Evolutionary conservation across 2,888 invertebrate species (phyloP), one percentile per base, ranked within the genome.

Genomic region (Conomelus anceps): DNA sequence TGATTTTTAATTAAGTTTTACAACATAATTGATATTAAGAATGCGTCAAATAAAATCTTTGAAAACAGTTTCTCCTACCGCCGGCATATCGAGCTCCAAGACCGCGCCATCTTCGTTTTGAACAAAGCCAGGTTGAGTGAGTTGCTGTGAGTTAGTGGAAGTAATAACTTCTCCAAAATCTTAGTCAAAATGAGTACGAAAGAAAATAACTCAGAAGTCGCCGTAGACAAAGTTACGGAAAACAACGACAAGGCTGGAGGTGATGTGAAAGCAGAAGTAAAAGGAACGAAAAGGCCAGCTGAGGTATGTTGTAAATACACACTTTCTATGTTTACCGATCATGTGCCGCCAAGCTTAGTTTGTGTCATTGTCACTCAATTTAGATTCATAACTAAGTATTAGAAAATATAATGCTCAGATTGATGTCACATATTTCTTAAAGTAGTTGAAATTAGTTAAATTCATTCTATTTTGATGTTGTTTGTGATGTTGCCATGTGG

Each of bases 271-370:
- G 96, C 96, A 94, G 97, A 97, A 93, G 94, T 97, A 93, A 97
- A 97, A 95, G 97, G 97, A 94, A 96, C 96, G 93, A 97, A 97
- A 95, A 96, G 97, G 95, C 96, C 97, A 94, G 97, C 97, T 93
- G 97, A 97, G 96, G 97, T 97, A 94, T 96, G 96, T 95, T 84
- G 29, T 85, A 88, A 85, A 86, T 86, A 86, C 24, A 26, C 9
- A 24, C 26, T 86, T 26, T 86, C 24, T 22, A 24, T 24, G 85
- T 23, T 86, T 86, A 26, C 86, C 3, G 24, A 26, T 86, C 26
- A 29, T 86, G 86, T 86, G 85, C 88, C 88, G 88, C 88, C 85
- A 88, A 88, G 26, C 29, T 24, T 23, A 86, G 63, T 63, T 63
- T n/a, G n/a, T 13, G 63, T 63, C 63, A 63, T 63, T 63, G 63